Base-by-base conservation (phyloP, 2,113 vertebrate genomes). In the Corydoras maculifer region DNA sequence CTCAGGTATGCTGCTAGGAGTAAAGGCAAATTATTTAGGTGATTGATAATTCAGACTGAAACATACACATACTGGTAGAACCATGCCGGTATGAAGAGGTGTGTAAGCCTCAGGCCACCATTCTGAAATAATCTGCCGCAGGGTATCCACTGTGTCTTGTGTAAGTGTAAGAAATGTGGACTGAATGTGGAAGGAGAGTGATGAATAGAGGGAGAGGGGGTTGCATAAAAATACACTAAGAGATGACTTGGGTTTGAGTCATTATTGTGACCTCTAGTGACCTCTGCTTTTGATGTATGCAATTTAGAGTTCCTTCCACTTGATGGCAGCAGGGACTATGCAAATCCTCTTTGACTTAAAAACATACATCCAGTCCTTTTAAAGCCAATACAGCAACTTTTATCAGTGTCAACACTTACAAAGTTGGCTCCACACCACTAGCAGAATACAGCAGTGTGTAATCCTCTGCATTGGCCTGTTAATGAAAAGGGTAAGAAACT, bases 311-410 rank as follows among this genome's bases (percentile, higher is more conserved):
- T 8, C 15, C 15, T 18, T 29, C 63, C 76, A 57, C 79, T 74
- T 68, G 79, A 75, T 71, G 79, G 79, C 73, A 80, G 73, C 67
- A 78, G 58, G 65, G 18, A 65, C 73, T 73, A 59, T 3, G n/a
- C 53, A 31, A 78, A 62, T 13, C 25, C 3, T 8, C 6, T 25
- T 5, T 59, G 0, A 9, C 4, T 32, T 65, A 14, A 53, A 10
- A 53, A 12, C 3, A 53, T 12, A 3, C 51, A 8, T 53, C 9
- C 3, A 3, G 3, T 5, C 13, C 13, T 53, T 53, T 10, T 2
- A 11, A 7, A 50, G 11, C 49, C 7, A 53, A 53, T 53, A 12
- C 9, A 1, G 3, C 51, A 3, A 53, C 51, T 12, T 53, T 4
- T 3, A 12, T 3, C 13, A 53, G 13, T 14, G 13, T 14, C 10